These are phyloP conservation scores for Nibea coibor DNA, from an alignment of 2,113 vertebrate species.

Conservation along the genomic window DNA sequence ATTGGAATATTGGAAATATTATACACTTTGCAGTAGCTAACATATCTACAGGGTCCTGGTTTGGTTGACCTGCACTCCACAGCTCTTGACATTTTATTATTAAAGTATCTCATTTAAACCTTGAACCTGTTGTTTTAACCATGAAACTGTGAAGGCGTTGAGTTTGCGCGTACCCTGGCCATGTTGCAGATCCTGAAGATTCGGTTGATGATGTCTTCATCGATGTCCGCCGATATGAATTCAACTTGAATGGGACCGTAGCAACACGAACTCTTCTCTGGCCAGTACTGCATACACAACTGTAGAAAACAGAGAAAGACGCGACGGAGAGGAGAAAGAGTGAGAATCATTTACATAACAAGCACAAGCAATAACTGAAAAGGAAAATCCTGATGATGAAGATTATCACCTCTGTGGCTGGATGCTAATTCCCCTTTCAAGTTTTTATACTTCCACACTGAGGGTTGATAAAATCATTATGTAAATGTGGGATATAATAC, in stretches of 20 bases:
- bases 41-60: neutral
- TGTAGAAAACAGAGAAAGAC: constrained; percentile 54
- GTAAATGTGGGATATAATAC: neutral
- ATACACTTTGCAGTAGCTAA: neutral
- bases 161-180: constrained; percentile 87
- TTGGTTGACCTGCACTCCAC: neutral
- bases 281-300: constrained; percentile 99
- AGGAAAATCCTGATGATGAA: neutral
- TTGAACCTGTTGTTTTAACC: neutral
- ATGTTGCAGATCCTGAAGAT: constrained; percentile 99
- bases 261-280: constrained; percentile 95
- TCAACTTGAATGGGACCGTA: constrained; percentile 98
- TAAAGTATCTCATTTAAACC: neutral
- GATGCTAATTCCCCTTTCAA: neutral
- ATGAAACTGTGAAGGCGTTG: neutral
- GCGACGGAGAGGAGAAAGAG: neutral
- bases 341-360: neutral
- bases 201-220: constrained; percentile 96
- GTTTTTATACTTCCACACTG: neutral
- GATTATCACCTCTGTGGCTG: neutral
- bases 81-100: neutral
- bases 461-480: neutral
- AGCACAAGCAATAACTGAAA: neutral
- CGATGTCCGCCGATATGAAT: constrained; percentile 97
- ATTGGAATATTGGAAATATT: neutral